Evolutionary conservation across 2,888 invertebrate species (phyloP), one percentile per base, ranked within the genome.

Genomic region (Drymonia ruficornis): DNA sequence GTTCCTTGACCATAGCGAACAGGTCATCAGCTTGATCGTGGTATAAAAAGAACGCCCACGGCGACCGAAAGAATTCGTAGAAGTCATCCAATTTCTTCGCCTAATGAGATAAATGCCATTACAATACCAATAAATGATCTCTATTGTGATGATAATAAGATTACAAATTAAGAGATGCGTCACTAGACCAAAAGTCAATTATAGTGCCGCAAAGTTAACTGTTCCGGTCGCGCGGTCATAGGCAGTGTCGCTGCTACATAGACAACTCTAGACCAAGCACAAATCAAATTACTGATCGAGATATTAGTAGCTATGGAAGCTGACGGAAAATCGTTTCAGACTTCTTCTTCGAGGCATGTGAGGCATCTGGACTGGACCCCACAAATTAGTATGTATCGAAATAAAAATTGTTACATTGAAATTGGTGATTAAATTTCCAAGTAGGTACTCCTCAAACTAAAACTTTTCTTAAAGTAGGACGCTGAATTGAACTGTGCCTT

Each of bases 31-130:
- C 93, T 55, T 92, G 90, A 55, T 95, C 95, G 67, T 94, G 93
- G 74, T 95, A 95, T 50, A 96, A 80, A 57, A 94, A 94, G 61
- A 89, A 91, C 0, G 94, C 93, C 95, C 96, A 96, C 0, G 95
- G 94, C 51, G 94, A 91, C 42, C 91, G 88, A 80, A 96, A 96
- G 80, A 94, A 96, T 23, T 93, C 88, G 76, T 91, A 96, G 40
- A 96, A 93, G 78, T 96, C 95, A 15, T 91, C 86, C 52, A 97
- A 93, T 69, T 94, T 85, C 71, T 93, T 83, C 12, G 87, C 73
- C 91, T 91, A 74, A 53, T 69, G 50, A 53, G 73, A 67, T 60
- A 70, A 61, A 65, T 56, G 42, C 43, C 56, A 16, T 60, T 47
- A 54, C 52, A 61, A 47, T 56, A 31, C 40, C 44, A 36, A 40